phyloP scores from a whole-genome alignment of 1,140 invertebrate species.

The Zeugodacus cucurbitae region DNA sequence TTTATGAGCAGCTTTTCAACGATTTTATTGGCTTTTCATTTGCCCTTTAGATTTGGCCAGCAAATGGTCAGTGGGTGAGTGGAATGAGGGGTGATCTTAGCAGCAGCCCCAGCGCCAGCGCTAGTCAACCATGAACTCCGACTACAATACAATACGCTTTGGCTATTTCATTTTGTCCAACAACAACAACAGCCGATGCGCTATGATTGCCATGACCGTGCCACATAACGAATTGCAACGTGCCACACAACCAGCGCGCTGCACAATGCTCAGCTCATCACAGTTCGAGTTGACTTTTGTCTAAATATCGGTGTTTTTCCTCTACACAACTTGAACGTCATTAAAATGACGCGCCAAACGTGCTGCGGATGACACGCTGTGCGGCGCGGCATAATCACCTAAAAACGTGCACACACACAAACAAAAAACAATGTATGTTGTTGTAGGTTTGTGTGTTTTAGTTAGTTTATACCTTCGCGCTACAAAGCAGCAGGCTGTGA shows the following conservation, averaged over 20 bases:
- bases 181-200: not conserved
- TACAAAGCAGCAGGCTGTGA: not conserved
- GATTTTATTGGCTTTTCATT: constrained; percentile 21
- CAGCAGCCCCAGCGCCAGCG: not conserved
- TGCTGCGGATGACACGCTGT: constrained; percentile 20
- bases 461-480: not conserved
- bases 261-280: not conserved
- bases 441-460: not conserved
- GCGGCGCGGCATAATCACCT: constrained; percentile 14
- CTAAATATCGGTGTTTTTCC: constrained; percentile 33
- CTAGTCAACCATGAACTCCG: constrained; percentile 17
- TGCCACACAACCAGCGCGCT: not conserved
- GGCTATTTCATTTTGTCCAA: not conserved
- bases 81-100: not conserved
- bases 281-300: not conserved
- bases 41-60: not conserved
- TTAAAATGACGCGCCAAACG: constrained; percentile 36
- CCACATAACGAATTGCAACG: not conserved
- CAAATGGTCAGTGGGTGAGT: not conserved
- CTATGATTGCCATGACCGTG: not conserved
- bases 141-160: not conserved
- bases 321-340: constrained; percentile 18
- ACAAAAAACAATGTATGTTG: not conserved
- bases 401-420: not conserved
- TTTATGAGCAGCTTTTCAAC: not conserved